phyloP scores from a whole-genome alignment of 2,888 invertebrate species.

The Pristionchus fissidentatus region DNA sequence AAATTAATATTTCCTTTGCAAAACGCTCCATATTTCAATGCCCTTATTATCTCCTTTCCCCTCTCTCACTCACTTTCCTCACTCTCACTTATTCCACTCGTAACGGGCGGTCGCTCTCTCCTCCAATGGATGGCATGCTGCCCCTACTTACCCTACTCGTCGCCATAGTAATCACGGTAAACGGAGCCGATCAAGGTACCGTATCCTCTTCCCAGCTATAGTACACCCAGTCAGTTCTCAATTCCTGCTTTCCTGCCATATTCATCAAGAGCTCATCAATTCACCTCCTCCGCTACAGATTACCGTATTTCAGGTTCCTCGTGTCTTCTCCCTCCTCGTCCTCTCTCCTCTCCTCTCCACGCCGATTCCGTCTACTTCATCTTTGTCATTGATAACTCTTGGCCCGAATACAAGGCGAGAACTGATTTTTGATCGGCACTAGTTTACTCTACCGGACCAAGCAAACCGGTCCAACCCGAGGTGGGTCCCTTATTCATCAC shows the following conservation, averaged over 20 bases:
- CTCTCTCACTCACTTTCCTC: background rate
- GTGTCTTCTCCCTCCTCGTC: background rate
- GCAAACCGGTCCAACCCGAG: too few relatives aligned
- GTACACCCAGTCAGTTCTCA: background rate
- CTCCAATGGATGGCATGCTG: background rate
- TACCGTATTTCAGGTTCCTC: background rate
- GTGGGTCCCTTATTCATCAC: too few relatives aligned
- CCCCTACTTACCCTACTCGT: background rate
- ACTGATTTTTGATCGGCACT: conserved; percentile 14
- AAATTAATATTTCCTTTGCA: too few relatives aligned
- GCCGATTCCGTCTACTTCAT: conserved; percentile 8
- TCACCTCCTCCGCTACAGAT: too few relatives aligned
- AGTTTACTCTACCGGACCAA: too few relatives aligned
- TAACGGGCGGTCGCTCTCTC: conserved; percentile 1
- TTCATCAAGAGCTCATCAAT: background rate
- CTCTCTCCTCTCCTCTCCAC: background rate
- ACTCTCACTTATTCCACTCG: background rate
- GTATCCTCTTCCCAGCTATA: background rate
- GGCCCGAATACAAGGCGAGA: conserved; percentile 19
- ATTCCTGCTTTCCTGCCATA: background rate
- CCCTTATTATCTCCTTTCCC: background rate
- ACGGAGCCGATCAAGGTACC: background rate
- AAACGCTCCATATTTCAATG: too few relatives aligned
- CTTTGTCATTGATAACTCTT: conserved; percentile 22
- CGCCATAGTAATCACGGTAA: background rate